Evolutionary conservation across 2,113 vertebrate species (phyloP).

Genomic region (Crypturellus undulatus): DNA sequence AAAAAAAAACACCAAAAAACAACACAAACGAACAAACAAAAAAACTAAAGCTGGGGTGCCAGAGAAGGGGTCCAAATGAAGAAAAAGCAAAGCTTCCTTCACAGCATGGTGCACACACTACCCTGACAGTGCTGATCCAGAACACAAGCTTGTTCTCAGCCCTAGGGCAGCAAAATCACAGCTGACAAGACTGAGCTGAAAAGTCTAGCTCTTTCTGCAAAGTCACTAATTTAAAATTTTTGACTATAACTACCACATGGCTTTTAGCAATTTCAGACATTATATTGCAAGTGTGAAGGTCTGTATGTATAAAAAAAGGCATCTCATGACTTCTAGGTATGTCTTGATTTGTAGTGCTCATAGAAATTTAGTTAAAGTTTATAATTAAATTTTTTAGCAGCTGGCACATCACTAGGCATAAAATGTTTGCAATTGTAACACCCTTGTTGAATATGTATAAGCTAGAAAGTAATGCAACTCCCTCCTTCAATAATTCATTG

Average conservation of each 20-base stretch:
- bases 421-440: neutral
- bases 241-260: neutral
- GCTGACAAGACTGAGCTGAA: neutral
- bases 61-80: neutral
- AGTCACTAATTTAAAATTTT: fast-evolving
- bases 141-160: neutral
- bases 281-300: neutral
- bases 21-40: no score
- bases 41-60: neutral
- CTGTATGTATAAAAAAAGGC: neutral
- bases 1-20: no score
- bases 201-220: neutral
- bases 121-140: neutral
- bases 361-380: neutral
- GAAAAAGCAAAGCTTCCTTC: neutral
- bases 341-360: neutral
- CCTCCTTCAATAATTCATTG: neutral
- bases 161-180: neutral
- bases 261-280: neutral
- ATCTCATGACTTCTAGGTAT: neutral
- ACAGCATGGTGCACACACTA: neutral
- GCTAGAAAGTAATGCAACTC: neutral
- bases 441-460: neutral
- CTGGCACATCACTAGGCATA: neutral
- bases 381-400: neutral